Conservation (phyloP, 30 jellyfish, hydroid and myxozoan species). For the Haliclystus octoradiatus region DNA sequence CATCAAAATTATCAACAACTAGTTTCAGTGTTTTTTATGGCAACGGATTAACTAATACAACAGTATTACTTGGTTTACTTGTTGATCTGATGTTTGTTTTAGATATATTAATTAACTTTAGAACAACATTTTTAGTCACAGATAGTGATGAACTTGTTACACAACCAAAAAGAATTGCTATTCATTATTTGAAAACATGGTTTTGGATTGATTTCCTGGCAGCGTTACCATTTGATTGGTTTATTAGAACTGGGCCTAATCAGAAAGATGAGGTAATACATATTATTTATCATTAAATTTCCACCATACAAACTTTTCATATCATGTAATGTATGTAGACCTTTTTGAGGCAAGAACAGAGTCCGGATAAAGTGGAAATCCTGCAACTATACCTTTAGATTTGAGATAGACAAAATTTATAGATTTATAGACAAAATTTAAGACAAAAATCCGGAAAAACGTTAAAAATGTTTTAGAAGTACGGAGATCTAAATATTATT, state of each 20-base stretch:
- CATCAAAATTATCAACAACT: not conserved
- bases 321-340: too few species aligned
- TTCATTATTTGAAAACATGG: constrained; percentile 75
- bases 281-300: too few species aligned
- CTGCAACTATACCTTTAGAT: too few species aligned
- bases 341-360: too few species aligned
- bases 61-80: constrained; percentile 29
- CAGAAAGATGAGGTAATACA: constrained; percentile 50
- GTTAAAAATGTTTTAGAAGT: too few species aligned
- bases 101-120: constrained; percentile 51
- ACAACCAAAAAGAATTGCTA: constrained; percentile 54
- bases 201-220: constrained; percentile 72
- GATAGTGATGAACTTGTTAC: constrained; percentile 48
- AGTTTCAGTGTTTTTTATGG: not conserved
- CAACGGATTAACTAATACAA: constrained; percentile 3
- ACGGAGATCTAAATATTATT: too few species aligned
- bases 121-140: constrained; percentile 50
- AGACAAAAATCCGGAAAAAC: too few species aligned
- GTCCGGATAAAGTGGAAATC: too few species aligned
- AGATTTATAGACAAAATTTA: too few species aligned
- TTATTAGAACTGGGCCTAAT: constrained; percentile 13
- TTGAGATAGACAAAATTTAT: too few species aligned
- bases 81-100: constrained; percentile 63
- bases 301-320: too few species aligned
- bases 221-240: constrained; percentile 88